A percentile compares a stretch with the other conserved stretches of the same genome.
Conservation (phyloP, 2,113 vertebrate genomes). For the Neogale vison region DNA sequence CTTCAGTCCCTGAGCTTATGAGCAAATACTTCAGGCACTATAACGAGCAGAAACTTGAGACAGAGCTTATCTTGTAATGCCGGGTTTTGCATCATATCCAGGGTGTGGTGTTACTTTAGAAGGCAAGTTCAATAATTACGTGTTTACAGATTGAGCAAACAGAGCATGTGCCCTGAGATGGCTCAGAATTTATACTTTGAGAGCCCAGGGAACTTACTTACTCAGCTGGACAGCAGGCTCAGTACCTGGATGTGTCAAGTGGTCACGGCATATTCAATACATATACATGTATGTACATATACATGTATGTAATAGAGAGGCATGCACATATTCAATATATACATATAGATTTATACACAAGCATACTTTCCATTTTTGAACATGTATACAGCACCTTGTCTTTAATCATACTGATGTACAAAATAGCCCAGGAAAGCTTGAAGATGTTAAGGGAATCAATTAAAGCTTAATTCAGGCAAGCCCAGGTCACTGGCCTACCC, state of each 20-base stretch:
- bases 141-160: slow-evolving; percentile 77
- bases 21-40: slow-evolving; percentile 75
- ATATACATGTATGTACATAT: not conserved
- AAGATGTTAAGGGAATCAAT: not conserved
- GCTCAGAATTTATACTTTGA: not conserved
- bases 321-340: not conserved
- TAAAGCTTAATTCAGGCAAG: slow-evolving; percentile 37
- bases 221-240: not conserved
- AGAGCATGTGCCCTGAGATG: not conserved
- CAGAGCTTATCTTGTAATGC: slow-evolving; percentile 79
- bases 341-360: not conserved
- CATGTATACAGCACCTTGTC: slow-evolving; percentile 18
- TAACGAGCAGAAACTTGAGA: slow-evolving; percentile 80
- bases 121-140: slow-evolving; percentile 77
- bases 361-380: not conserved
- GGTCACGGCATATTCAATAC: not conserved
- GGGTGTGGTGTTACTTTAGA: slow-evolving; percentile 77
- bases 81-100: slow-evolving; percentile 76
- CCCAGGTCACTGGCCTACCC: not conserved
- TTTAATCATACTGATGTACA: slow-evolving; percentile 21
- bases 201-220: not conserved
- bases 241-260: not conserved
- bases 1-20: slow-evolving; percentile 58
- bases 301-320: rapidly evolving
- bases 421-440: slow-evolving; percentile 12